Conservation (phyloP, 2,888 invertebrate species). For the Caenorhabditis auriculariae region DNA sequence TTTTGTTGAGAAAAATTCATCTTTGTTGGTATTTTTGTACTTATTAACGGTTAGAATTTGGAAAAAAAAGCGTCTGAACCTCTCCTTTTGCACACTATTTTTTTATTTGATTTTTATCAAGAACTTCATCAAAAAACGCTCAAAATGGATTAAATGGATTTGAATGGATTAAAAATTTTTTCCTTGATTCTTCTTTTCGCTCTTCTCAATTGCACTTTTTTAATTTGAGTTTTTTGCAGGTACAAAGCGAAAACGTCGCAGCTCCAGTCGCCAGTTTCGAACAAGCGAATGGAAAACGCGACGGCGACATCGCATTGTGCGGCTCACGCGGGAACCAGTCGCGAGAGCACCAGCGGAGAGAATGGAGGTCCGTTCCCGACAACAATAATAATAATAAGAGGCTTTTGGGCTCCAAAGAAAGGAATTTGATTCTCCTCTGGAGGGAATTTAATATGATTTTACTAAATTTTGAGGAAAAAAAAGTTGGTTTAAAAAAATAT, state of each 20-base stretch:
- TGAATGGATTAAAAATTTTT: too few species aligned
- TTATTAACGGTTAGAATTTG: too few species aligned
- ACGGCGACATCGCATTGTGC: neutral
- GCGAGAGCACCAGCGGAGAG: conserved; percentile 9
- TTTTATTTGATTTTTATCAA: too few species aligned
- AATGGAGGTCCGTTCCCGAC: conserved; percentile 10
- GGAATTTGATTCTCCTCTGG: neutral
- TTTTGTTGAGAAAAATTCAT: too few species aligned
- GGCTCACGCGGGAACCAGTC: conserved; percentile 13
- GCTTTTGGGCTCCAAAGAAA: neutral
- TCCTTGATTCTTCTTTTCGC: too few species aligned
- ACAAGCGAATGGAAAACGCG: conserved; percentile 21
- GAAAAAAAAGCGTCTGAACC: too few species aligned
- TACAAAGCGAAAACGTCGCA: conserved; percentile 52
- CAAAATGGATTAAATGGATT: too few species aligned
- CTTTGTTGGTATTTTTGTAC: too few species aligned
- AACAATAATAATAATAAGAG: neutral
- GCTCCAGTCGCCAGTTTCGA: conserved; percentile 41
- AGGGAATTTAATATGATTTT: neutral
- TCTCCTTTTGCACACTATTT: too few species aligned
- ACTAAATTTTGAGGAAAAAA: neutral
- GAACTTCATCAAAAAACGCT: too few species aligned
- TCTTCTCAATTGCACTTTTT: too few species aligned
- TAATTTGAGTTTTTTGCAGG: conserved; percentile 38
- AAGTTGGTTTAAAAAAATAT: too few species aligned